Evolutionary conservation across 2,797 vertebrate genomes (phyloP).

Genomic region (Garrulus glandarius): DNA sequence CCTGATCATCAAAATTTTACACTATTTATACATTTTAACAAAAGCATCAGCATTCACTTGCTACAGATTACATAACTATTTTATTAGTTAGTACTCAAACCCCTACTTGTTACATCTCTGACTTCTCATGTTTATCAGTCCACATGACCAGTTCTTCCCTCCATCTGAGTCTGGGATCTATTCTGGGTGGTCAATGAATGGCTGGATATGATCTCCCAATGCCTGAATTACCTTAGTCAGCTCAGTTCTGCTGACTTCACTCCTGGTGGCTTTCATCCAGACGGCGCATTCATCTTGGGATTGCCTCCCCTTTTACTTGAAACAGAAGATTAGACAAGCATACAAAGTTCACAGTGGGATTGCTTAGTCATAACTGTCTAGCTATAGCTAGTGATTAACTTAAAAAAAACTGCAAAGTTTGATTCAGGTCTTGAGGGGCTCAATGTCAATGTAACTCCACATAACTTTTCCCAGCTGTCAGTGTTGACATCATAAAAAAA

Average conservation of each 20-base stretch:
- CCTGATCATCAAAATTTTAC: not conserved
- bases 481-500: not conserved
- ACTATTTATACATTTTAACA: not conserved
- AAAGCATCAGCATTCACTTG: not conserved
- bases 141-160: not conserved
- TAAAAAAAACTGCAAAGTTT: not conserved
- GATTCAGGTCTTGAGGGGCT: not conserved
- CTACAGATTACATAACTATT: not conserved
- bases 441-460: not conserved
- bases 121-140: not conserved
- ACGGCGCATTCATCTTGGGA: not conserved
- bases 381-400: not conserved
- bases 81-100: not conserved
- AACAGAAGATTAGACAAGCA: not conserved
- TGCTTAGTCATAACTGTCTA: not conserved
- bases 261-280: not conserved
- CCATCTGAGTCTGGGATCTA: not conserved
- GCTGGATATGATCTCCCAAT: rapidly evolving
- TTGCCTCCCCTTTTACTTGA: not conserved
- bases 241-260: not conserved
- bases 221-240: not conserved
- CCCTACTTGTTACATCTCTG: not conserved
- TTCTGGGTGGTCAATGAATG: not conserved
- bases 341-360: not conserved
- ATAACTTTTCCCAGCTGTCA: not conserved